These are phyloP conservation scores for Oenanthe oenanthe DNA, from an alignment of 2,113 vertebrate species.

Conservation along the genomic window DNA sequence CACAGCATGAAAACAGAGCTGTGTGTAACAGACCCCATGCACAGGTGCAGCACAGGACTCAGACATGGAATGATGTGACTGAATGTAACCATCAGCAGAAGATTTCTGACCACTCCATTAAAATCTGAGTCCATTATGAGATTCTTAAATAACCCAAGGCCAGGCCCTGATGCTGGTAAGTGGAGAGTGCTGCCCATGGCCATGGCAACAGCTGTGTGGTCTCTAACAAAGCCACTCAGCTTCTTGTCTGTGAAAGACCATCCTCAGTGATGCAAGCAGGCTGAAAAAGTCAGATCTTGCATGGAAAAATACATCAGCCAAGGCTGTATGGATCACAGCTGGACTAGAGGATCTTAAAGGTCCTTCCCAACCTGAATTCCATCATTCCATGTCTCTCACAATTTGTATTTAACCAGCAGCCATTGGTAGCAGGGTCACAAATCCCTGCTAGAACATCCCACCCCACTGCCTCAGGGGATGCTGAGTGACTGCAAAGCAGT, in stretches of 20 bases:
- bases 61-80: background rate
- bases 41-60: background rate
- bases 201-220: background rate
- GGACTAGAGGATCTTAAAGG: background rate
- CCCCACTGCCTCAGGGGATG: background rate
- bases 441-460: background rate
- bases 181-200: background rate
- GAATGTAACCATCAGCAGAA: background rate
- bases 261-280: background rate
- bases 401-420: background rate
- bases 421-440: background rate
- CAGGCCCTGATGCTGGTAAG: background rate
- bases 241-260: background rate
- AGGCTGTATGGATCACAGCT: background rate
- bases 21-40: fast-evolving
- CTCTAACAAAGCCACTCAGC: background rate
- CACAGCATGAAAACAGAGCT: background rate
- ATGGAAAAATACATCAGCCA: background rate
- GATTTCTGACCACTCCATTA: background rate
- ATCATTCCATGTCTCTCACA: background rate
- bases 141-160: conserved; percentile 4
- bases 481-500: background rate
- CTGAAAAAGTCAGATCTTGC: background rate
- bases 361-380: background rate
- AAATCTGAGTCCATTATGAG: background rate